Evolutionary conservation across 2,797 vertebrate species (phyloP), one percentile per base, ranked within the genome.

Genomic region (Diplodus puntazzo): DNA sequence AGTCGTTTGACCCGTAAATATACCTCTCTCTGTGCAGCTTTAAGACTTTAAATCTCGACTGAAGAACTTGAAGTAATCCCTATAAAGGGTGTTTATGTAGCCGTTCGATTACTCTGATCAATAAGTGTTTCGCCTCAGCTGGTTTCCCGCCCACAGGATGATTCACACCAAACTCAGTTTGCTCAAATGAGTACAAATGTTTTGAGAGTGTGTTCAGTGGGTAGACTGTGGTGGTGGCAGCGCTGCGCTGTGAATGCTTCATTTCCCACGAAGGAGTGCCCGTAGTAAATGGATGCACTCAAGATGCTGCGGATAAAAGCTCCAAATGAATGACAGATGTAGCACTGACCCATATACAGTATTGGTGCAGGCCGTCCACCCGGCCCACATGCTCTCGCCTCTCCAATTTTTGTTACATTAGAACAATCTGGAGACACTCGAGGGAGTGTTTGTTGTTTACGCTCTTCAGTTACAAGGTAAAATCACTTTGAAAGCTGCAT

Each of bases 211-310:
- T 61, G 21, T 63, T 80, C 53, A 25, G 18, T 39, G 63, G 75
- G 30, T n/a, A 77, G 60, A 84, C 74, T 65, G 77, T 69, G 25
- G 50, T 65, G 2, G 25, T 39, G 48, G n/a, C 57, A 23, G 60
- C 65, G 50, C 69, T 49, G 50, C 20, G 71, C 57, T 69, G 80
- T 70, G 68, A 81, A 53, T 73, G 72, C 69, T 67, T 75, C 27
- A 77, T 87, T 87, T 82, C 80, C 75, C 79, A 76, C 66, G n/a
- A 54, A 25, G 73, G 74, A 75, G 76, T 7, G 10, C 53, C 72
- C 57, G n/a, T 52, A 27, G 75, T 79, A 85, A 85, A 89, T 85
- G 76, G 88, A 83, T 88, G 87, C 84, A 85, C 83, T 90, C 79
- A 88, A 78, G 89, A 82, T 75, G 66, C 52, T 85, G 42, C 45